Base-by-base conservation (phyloP, 2,888 invertebrate species). In the Carabus problematicus region DNA sequence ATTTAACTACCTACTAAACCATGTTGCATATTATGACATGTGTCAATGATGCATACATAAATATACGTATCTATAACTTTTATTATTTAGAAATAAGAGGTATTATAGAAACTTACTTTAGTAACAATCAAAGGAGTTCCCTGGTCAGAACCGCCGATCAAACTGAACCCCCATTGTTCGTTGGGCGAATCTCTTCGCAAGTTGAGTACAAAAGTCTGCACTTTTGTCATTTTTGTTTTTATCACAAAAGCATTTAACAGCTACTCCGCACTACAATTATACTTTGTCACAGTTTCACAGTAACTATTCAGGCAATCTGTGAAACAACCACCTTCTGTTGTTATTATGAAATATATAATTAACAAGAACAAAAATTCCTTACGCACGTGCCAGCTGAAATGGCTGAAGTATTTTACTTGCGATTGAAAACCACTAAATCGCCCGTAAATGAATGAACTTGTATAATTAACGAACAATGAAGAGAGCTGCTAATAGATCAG, bases 61-160 rank as follows among this genome's bases (percentile, higher is more conserved):
- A 3, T 7, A 45, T 45, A 45, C 7, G 3, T 45, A 29, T 29
- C 2, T 29, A 29, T 3, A 29, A 29, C 29, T 29, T 29, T 29
- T 29, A 29, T 2, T 29, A 29, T 6, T 3, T 29, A 29, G 2
- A 45, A 3, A n/a, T 2, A 45, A 45, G 14, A 45, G 11, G 3
- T 45, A 11, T 7, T 45, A 11, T 39, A 19, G 11, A 18, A 70
- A 82, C 86, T 86, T 89, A 95, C 95, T 89, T 91, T 91, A 74
- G 94, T 94, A 81, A 95, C 90, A 82, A 94, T 91, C 80, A 95
- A 87, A 72, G 95, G 94, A 62, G 92, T 90, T 79, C 92, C 91
- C 77, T 94, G 88, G 85, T 95, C 94, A 74, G 91, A 87, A 76
- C 94, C 94, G 76, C 95, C 95, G 74, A 93, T 92, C 75, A 95